A percentile compares a stretch with the other conserved stretches of the same genome.
Conservation (phyloP, 2,797 vertebrate genomes). For the Xiphophorus birchmanni region DNA sequence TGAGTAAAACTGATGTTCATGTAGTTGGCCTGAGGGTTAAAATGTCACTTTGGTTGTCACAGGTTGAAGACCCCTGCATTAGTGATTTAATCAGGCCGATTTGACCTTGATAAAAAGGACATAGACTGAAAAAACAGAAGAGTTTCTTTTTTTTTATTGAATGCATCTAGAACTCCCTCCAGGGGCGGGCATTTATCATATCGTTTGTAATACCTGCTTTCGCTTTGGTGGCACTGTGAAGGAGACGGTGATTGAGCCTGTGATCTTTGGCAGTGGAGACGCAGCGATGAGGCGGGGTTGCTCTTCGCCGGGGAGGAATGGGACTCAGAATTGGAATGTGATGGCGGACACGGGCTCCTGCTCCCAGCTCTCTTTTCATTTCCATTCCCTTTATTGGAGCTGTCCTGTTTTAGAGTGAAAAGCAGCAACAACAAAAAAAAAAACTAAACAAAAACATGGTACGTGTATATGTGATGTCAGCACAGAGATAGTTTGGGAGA, state of each 20-base stretch:
- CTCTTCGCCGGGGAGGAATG: constrained; percentile 17
- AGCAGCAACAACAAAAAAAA: background rate
- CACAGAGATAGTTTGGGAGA: background rate
- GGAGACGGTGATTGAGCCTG: constrained; percentile 37
- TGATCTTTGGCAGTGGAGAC: constrained; percentile 25
- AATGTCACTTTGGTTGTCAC: no score
- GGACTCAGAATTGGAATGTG: constrained; percentile 53
- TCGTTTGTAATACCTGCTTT: constrained; percentile 46
- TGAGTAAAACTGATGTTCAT: no score
- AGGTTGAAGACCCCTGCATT: no score
- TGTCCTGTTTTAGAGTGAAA: constrained; percentile 55
- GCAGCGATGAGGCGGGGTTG: constrained; percentile 37
- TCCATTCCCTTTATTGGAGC: constrained; percentile 48
- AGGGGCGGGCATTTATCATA: no score
- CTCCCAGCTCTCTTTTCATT: constrained; percentile 39
- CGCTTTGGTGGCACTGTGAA: constrained; percentile 17
- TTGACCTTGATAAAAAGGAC: background rate
- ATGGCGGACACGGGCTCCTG: constrained; percentile 46
- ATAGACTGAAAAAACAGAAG: background rate
- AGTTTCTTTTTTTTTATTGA: background rate
- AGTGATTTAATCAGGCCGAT: background rate
- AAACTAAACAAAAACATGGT: no score
- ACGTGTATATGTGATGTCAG: no score
- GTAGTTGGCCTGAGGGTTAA: no score
- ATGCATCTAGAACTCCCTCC: background rate